phyloP scores from a whole-genome alignment of 2,888 invertebrate genomes.

The Nebria brevicollis region DNA sequence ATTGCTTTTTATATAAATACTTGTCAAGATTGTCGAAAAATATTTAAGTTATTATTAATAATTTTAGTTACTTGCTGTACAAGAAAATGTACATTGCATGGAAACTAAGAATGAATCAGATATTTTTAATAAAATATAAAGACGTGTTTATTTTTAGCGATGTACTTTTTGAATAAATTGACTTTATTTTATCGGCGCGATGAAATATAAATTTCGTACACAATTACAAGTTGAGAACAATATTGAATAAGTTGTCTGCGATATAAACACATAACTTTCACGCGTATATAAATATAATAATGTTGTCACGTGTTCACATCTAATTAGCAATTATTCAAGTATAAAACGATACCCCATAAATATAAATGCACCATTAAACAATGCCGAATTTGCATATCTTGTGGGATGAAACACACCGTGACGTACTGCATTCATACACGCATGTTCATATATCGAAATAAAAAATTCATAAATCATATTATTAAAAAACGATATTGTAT shows the following conservation, averaged over 20 bases:
- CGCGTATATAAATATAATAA: constrained; percentile 40
- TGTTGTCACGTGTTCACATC: constrained; percentile 38
- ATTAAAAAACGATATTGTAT: not conserved
- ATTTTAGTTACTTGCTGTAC: too few relatives aligned
- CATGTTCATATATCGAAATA: not conserved
- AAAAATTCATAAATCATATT: not conserved
- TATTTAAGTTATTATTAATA: not conserved
- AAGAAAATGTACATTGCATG: too few relatives aligned
- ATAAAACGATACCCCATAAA: constrained; percentile 38
- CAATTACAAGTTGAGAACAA: constrained; percentile 30
- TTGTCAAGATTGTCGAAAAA: not conserved
- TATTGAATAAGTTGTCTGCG: constrained; percentile 41
- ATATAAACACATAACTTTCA: constrained; percentile 30
- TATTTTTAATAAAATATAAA: too few relatives aligned
- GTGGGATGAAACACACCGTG: not conserved
- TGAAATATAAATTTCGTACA: constrained; percentile 25
- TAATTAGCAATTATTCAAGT: constrained; percentile 43
- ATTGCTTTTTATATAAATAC: too few relatives aligned
- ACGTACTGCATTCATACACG: constrained; percentile 10
- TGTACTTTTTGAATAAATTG: constrained; percentile 23
- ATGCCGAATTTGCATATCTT: constrained; percentile 34
- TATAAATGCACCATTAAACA: constrained; percentile 37
- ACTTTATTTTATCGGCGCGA: constrained; percentile 38
- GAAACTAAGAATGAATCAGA: too few relatives aligned
- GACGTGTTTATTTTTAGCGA: not conserved